phyloP scores from a whole-genome alignment of 2,113 vertebrate genomes.

The Sakesphorus luctuosus region DNA sequence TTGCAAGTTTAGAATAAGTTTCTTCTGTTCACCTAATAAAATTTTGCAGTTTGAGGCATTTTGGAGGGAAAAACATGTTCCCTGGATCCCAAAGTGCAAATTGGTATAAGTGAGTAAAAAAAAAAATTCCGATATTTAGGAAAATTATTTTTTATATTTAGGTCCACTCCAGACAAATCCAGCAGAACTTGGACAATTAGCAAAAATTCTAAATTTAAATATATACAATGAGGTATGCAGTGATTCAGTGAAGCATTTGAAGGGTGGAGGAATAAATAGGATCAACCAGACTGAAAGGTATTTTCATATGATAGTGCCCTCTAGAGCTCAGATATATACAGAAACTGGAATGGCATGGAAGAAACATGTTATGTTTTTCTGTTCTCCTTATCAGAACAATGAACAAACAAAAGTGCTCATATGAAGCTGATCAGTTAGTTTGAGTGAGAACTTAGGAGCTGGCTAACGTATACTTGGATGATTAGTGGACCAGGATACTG shows the following conservation, averaged over 20 bases:
- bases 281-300: neutral
- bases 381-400: neutral
- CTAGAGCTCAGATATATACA: neutral
- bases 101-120: neutral
- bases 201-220: neutral
- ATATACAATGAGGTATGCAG: neutral
- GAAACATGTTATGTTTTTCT: neutral
- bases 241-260: neutral
- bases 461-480: neutral
- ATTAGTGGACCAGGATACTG: neutral
- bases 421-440: neutral
- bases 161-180: neutral
- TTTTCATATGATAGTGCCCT: neutral
- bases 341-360: neutral
- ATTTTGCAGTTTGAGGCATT: neutral
- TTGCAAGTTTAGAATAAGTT: neutral
- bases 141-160: neutral
- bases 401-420: neutral
- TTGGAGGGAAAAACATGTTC: neutral
- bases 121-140: neutral
- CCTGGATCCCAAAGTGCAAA: neutral
- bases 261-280: neutral
- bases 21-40: neutral
- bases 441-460: neutral
- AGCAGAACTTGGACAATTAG: neutral